phyloP scores from a whole-genome alignment of 53 echinoderm and acorn worm genomes.

The Apostichopus leukothele region DNA sequence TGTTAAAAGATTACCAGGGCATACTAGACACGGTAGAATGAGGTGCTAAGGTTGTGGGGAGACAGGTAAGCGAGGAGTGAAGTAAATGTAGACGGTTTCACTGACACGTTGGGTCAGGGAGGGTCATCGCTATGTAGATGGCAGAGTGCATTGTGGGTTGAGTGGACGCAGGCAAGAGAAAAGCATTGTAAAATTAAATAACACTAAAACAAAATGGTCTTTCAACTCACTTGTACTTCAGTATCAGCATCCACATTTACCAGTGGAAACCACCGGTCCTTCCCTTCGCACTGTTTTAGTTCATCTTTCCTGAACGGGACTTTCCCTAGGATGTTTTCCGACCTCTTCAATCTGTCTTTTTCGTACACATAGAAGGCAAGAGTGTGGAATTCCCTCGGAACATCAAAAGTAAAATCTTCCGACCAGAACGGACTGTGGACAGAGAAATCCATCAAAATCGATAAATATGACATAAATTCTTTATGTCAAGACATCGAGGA shows the following conservation, averaged over 20 bases:
- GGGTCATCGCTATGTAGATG: no score
- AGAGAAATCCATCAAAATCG: neutral
- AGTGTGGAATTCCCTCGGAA: constrained; percentile 84
- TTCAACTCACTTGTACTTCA: constrained; percentile 87
- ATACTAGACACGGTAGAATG: no score
- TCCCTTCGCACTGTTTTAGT: constrained; percentile 76
- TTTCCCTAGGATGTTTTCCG: constrained; percentile 77
- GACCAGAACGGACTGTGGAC: constrained; percentile 86
- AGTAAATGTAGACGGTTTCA: no score
- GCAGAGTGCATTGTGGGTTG: no score
- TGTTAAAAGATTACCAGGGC: no score
- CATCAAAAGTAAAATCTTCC: constrained; percentile 96
- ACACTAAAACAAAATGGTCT: neutral
- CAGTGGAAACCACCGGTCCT: constrained; percentile 90
- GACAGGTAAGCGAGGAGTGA: no score
- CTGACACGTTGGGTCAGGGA: no score
- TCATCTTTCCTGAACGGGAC: constrained; percentile 76
- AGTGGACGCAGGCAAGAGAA: no score
- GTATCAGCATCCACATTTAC: constrained; percentile 85
- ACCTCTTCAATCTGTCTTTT: constrained; percentile 86
- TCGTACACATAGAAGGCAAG: constrained; percentile 94
- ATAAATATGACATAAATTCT: no score
- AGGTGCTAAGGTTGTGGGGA: no score
- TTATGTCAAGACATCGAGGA: no score
- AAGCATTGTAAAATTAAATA: no score